A percentile compares a stretch with the other conserved stretches of the same genome.
Evolutionary conservation across 2,113 vertebrate genomes (phyloP).

Genomic region (Rhinopomastus cyanomelas): DNA sequence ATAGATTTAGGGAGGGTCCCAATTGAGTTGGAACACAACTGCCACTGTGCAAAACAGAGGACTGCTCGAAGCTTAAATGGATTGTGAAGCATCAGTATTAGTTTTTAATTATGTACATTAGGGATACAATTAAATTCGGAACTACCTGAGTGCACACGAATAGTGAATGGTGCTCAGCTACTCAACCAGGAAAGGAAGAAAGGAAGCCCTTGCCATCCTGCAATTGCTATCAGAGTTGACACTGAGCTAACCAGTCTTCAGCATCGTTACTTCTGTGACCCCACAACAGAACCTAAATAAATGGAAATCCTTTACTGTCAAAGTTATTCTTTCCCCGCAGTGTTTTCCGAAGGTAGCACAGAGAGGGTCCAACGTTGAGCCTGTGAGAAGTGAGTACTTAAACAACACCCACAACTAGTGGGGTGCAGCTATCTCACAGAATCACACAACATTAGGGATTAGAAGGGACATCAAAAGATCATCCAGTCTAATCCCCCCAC

Average conservation of each 20-base stretch:
- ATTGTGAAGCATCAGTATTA: conserved; percentile 47
- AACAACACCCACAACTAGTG: fast-evolving
- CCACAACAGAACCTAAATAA: not conserved
- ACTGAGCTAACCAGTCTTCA: not conserved
- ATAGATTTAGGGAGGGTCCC: conserved; percentile 65
- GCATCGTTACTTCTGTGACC: not conserved
- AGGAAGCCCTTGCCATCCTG: not conserved
- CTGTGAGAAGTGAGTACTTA: not conserved
- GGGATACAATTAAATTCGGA: conserved; percentile 34
- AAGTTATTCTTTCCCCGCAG: not conserved
- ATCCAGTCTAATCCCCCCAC: too few relatives aligned
- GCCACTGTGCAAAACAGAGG: conserved; percentile 52
- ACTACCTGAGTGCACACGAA: conserved; percentile 26
- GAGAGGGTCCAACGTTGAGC: not conserved
- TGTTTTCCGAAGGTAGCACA: not conserved
- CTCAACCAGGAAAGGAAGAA: not conserved
- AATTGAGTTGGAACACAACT: conserved; percentile 62
- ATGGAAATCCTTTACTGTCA: not conserved
- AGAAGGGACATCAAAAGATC: too few relatives aligned
- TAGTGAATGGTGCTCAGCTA: not conserved
- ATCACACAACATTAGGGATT: too few relatives aligned
- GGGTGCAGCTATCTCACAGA: not conserved
- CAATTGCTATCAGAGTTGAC: not conserved
- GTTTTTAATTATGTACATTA: conserved; percentile 55
- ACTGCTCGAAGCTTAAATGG: conserved; percentile 48